phyloP scores from a whole-genome alignment of 1,140 invertebrate genomes.

The Ceratina japonica region DNA sequence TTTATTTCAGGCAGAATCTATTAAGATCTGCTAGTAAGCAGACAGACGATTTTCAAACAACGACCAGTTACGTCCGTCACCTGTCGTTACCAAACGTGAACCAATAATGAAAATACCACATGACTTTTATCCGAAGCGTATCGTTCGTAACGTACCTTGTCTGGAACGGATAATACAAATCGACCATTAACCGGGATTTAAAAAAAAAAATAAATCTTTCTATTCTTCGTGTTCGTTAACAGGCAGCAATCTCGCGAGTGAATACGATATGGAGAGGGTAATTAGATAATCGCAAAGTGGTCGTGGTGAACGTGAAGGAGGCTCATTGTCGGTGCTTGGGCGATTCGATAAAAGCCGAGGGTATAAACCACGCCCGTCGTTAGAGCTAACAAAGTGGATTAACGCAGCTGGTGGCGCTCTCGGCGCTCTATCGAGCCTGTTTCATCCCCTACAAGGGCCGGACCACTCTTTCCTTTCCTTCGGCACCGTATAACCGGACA shows the following conservation, averaged over 20 bases:
- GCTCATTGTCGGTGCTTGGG: slow-evolving; percentile 39
- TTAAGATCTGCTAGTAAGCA: too few species aligned
- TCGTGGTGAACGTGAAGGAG: slow-evolving; percentile 28
- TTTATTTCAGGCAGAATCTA: too few species aligned
- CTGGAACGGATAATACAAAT: too few species aligned
- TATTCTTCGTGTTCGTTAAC: background rate
- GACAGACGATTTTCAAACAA: too few species aligned
- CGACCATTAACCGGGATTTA: background rate
- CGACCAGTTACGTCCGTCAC: too few species aligned
- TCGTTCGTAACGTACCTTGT: too few species aligned
- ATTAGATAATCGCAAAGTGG: slow-evolving; percentile 36
- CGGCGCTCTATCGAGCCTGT: slow-evolving; percentile 6
- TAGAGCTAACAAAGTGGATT: slow-evolving; percentile 61
- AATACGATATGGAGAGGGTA: background rate
- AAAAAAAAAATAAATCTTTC: background rate
- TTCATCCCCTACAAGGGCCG: background rate
- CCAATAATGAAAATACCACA: too few species aligned
- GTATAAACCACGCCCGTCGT: slow-evolving; percentile 53
- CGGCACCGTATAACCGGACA: background rate
- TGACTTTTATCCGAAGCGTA: too few species aligned
- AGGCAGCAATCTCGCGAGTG: background rate
- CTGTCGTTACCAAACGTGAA: too few species aligned
- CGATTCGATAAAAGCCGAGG: slow-evolving; percentile 55
- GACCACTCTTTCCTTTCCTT: background rate
- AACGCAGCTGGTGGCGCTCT: slow-evolving; percentile 43